phyloP scores from a whole-genome alignment of 1,140 invertebrate species.

The Theocolax elegans region DNA sequence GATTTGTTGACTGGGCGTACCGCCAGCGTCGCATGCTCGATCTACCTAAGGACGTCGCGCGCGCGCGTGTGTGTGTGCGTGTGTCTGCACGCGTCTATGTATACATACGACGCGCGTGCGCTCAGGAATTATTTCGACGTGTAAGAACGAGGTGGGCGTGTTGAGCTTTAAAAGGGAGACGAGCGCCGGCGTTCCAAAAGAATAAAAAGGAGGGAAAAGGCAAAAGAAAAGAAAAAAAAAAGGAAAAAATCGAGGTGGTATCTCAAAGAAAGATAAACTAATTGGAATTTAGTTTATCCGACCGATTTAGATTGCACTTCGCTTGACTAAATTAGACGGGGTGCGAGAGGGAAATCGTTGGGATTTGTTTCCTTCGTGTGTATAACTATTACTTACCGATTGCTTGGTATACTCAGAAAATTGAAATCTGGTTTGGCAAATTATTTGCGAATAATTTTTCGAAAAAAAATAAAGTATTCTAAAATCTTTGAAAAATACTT shows the following conservation, averaged over 20 bases:
- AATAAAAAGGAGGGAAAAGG: conserved; percentile 27
- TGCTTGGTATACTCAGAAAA: too few species aligned
- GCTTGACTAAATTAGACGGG: too few species aligned
- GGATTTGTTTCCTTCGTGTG: too few species aligned
- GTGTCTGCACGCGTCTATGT: conserved; percentile 21
- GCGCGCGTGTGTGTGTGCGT: conserved; percentile 44
- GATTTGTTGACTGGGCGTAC: conserved; percentile 63
- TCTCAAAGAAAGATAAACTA: conserved; percentile 28
- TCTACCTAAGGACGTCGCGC: conserved; percentile 45
- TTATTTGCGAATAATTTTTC: too few species aligned
- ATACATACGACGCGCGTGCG: conserved; percentile 40
- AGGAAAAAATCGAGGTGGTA: not conserved
- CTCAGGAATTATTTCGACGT: conserved; percentile 49
- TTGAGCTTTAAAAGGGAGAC: conserved; percentile 45
- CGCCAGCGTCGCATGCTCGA: conserved; percentile 57
- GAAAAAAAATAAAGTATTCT: too few species aligned
- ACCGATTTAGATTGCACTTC: conserved; percentile 25
- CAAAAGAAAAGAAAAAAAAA: conserved; percentile 26
- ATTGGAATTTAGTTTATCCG: conserved; percentile 33
- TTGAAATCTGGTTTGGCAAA: too few species aligned
- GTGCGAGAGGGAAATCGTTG: too few species aligned
- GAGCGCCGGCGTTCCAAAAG: conserved; percentile 36
- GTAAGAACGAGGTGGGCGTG: conserved; percentile 54
- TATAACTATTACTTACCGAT: too few species aligned
- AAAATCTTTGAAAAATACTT: too few species aligned